Conservation (phyloP, 2,113 vertebrate species). For the Tachuris rubrigastra region DNA sequence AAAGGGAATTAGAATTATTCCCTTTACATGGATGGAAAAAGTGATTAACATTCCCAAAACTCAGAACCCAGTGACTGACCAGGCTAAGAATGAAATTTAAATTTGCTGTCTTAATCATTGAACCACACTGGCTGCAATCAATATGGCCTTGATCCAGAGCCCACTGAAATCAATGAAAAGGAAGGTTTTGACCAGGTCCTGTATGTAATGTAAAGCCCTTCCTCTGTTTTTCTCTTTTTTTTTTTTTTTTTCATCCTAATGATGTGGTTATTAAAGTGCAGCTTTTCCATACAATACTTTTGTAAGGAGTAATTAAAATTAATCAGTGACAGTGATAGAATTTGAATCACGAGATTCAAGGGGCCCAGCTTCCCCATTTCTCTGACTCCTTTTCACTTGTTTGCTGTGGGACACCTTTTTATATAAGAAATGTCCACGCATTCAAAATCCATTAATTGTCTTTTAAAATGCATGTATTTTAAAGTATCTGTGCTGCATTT, state of each 20-base stretch:
- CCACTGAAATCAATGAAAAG: neutral
- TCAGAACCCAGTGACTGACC: neutral
- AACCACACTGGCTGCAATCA: neutral
- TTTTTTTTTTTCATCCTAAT: neutral
- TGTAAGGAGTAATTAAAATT: neutral
- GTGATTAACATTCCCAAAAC: neutral
- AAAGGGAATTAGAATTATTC: neutral
- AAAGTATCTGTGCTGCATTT: neutral
- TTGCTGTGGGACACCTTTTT: neutral
- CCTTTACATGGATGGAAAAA: neutral
- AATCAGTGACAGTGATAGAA: neutral
- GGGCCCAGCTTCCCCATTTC: neutral
- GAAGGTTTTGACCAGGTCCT: neutral
- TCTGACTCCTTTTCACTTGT: neutral
- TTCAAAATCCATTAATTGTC: neutral
- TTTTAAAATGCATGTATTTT: neutral
- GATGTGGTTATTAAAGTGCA: neutral
- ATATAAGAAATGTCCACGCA: neutral
- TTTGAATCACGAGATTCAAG: neutral
- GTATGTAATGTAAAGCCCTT: neutral
- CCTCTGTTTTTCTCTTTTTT: neutral
- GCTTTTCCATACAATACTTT: neutral
- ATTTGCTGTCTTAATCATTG: slow-evolving; percentile 23
- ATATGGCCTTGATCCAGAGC: slow-evolving; percentile 13
- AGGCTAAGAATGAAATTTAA: neutral